Conservation (phyloP, 2,797 vertebrate genomes). For the Miichthys miiuy region DNA sequence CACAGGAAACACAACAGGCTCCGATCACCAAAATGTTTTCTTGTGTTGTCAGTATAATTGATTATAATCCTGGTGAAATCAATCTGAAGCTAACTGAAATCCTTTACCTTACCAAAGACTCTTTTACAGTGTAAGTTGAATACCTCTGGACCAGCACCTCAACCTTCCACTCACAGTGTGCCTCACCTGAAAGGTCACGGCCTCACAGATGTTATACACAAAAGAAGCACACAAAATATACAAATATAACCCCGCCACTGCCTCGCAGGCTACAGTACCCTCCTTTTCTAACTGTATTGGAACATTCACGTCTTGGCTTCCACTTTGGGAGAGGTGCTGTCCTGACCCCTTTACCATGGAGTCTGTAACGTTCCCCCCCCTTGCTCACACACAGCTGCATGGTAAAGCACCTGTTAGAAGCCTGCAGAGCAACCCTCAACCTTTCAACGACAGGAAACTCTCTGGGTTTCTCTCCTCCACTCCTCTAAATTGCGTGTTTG, state of each 20-base stretch:
- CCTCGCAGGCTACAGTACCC: not conserved
- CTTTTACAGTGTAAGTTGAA: not conserved
- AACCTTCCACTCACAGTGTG: not conserved
- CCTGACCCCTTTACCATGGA: slow-evolving; percentile 77
- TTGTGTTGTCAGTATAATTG: not conserved
- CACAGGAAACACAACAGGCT: slow-evolving; percentile 2
- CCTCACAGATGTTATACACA: slow-evolving; percentile 26
- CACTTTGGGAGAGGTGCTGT: slow-evolving; percentile 62
- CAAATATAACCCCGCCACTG: slow-evolving; percentile 11
- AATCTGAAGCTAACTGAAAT: not conserved
- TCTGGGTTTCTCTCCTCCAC: slow-evolving; percentile 66
- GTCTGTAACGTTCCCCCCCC: slow-evolving; percentile 67
- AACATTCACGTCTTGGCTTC: slow-evolving; percentile 60
- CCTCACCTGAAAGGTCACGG: slow-evolving; percentile 43
- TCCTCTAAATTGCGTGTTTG: slow-evolving; percentile 26
- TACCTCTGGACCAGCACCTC: not conserved
- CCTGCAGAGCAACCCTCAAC: slow-evolving; percentile 77
- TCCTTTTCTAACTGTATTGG: slow-evolving; percentile 64
- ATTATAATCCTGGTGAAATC: not conserved
- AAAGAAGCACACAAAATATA: slow-evolving; percentile 13
- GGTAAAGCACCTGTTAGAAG: slow-evolving; percentile 81
- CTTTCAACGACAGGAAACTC: slow-evolving; percentile 87
- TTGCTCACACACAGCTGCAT: slow-evolving; percentile 77
- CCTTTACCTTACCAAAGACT: too few relatives aligned
- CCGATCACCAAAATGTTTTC: not conserved